phyloP scores from a whole-genome alignment of 2,888 invertebrate genomes.

The Tupiocoris notatus region DNA sequence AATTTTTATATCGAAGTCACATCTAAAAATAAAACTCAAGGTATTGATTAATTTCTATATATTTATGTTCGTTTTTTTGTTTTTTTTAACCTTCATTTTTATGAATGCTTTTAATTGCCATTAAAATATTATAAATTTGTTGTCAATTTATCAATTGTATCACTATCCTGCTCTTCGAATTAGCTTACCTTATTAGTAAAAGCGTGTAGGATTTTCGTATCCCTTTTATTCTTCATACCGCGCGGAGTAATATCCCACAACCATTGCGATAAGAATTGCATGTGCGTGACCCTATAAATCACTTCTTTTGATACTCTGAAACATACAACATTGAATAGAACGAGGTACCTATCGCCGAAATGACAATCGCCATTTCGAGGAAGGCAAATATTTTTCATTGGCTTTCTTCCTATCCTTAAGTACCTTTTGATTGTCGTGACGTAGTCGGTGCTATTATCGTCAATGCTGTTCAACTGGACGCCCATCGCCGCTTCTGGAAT shows the following conservation, averaged over 20 bases:
- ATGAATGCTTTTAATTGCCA: too few relatives aligned
- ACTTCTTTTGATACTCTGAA: constrained; percentile 43
- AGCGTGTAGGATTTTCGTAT: constrained; percentile 60
- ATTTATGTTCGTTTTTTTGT: too few relatives aligned
- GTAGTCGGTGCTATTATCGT: constrained; percentile 9
- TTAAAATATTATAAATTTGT: too few relatives aligned
- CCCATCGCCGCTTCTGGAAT: constrained; percentile 34
- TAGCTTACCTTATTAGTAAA: constrained; percentile 54
- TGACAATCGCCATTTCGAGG: too few relatives aligned
- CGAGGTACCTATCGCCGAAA: neutral
- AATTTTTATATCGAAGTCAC: too few relatives aligned
- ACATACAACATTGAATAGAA: neutral
- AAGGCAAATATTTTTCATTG: too few relatives aligned
- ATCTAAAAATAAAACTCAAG: too few relatives aligned
- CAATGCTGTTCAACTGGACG: constrained; percentile 10
- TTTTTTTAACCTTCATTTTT: too few relatives aligned
- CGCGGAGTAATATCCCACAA: constrained; percentile 62
- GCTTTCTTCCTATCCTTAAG: too few relatives aligned
- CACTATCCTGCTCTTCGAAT: too few relatives aligned
- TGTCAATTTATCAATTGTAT: too few relatives aligned
- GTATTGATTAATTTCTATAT: too few relatives aligned
- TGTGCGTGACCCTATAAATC: constrained; percentile 49
- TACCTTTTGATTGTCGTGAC: constrained; percentile 16
- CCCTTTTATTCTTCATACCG: constrained; percentile 61
- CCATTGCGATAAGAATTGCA: constrained; percentile 64